Percentiles rank a stretch among this genome's conserved stretches.
These are phyloP conservation scores for Eutrigla gurnardus DNA, from an alignment of 2,797 vertebrate genomes.

Conservation along the genomic window DNA sequence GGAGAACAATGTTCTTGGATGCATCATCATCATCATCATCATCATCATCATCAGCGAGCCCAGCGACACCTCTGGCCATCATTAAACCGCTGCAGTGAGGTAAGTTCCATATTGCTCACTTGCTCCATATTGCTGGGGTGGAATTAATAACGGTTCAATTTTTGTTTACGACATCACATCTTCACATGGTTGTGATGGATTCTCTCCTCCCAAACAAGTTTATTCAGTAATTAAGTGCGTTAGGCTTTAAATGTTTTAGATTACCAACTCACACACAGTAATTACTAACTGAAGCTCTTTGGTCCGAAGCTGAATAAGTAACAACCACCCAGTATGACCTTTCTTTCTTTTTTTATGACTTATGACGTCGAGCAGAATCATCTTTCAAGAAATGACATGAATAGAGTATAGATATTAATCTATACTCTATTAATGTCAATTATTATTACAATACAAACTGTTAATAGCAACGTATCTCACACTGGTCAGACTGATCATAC, in stretches of 20 bases:
- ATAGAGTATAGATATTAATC: not conserved
- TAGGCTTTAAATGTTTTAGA: conserved; percentile 1
- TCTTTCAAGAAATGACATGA: not conserved
- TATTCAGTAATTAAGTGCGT: conserved; percentile 6
- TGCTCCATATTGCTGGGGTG: conserved; percentile 17
- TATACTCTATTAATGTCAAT: no score
- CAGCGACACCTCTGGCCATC: conserved; percentile 74
- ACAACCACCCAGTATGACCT: not conserved
- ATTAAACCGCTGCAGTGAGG: conserved; percentile 70
- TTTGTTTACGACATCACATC: conserved; percentile 28
- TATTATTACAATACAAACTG: not conserved
- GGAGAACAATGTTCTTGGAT: conserved; percentile 72
- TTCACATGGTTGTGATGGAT: conserved; percentile 17
- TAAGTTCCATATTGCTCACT: conserved; percentile 64
- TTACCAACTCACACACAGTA: not conserved
- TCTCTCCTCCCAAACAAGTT: conserved; percentile 16
- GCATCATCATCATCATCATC: conserved; percentile 69
- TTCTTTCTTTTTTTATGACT: no score
- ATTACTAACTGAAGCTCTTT: not conserved
- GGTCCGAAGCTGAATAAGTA: conserved; percentile 1
- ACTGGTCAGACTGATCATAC: not conserved
- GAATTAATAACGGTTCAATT: conserved; percentile 54
- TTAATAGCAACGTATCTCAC: not conserved
- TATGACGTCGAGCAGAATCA: not conserved
- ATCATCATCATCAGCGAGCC: conserved; percentile 66